phyloP scores from a whole-genome alignment of 2,113 vertebrate species.

The Neolamprologus hecqui region DNA sequence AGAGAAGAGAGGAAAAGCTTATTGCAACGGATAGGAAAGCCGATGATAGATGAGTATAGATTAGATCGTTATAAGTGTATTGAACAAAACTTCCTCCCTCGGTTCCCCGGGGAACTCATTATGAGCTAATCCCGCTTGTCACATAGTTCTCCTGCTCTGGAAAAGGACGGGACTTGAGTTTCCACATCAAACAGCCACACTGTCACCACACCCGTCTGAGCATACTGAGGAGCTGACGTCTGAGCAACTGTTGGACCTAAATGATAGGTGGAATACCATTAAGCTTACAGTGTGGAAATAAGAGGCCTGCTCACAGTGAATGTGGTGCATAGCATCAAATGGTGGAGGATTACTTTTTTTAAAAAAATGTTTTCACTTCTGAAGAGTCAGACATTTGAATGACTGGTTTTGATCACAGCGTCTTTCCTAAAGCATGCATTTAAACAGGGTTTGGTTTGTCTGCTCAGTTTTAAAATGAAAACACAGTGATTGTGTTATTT shows the following conservation, averaged over 20 bases:
- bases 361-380: background rate
- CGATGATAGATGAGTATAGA: conserved; percentile 23
- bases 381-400: background rate
- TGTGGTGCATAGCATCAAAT: background rate
- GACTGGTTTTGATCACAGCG: background rate
- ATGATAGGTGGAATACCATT: conserved; percentile 20
- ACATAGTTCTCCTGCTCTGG: conserved; percentile 26
- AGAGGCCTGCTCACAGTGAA: background rate
- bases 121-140: conserved; percentile 53
- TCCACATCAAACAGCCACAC: conserved; percentile 55
- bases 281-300: conserved; percentile 22
- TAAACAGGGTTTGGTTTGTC: background rate
- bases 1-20: background rate
- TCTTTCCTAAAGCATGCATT: background rate
- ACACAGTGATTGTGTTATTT: background rate
- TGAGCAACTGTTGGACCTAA: background rate
- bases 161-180: conserved; percentile 34
- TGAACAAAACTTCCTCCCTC: conserved; percentile 4
- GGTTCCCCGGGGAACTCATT: conserved; percentile 63
- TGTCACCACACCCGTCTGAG: conserved; percentile 43
- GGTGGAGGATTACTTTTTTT: background rate
- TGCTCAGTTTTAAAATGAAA: background rate
- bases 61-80: conserved; percentile 14
- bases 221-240: conserved; percentile 39
- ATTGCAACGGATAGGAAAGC: background rate